Evolutionary conservation across 1,140 invertebrate genomes (phyloP).

Genomic region (Zaprionus africanus): DNA sequence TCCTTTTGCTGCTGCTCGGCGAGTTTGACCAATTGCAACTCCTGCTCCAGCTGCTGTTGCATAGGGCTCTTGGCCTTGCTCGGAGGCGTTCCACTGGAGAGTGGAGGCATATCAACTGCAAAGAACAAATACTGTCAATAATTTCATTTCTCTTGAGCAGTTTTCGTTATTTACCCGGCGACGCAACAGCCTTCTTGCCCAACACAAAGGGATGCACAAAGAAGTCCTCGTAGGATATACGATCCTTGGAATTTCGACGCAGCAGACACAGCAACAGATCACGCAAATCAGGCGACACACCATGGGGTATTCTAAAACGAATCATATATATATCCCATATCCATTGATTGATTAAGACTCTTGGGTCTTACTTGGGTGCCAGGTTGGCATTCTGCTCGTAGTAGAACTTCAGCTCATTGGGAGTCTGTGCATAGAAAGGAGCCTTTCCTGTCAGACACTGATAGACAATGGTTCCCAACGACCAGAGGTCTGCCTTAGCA

Average conservation of each 20-base stretch:
- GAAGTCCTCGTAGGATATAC: conserved; percentile 98
- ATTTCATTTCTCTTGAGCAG: conserved; percentile 13
- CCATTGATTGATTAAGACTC: neutral
- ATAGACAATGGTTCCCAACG: conserved; percentile 99
- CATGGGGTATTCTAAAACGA: conserved; percentile 92
- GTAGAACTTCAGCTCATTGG: conserved; percentile 98
- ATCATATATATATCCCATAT: neutral
- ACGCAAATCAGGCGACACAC: conserved; percentile 94
- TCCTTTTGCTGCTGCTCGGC: conserved; percentile 71
- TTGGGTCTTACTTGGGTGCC: conserved; percentile 92
- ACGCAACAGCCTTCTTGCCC: conserved; percentile 86
- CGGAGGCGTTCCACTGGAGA: conserved; percentile 70
- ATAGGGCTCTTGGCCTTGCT: conserved; percentile 78
- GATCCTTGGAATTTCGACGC: conserved; percentile 96
- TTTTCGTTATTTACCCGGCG: conserved; percentile 64
- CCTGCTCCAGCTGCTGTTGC: conserved; percentile 77
- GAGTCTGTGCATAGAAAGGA: conserved; percentile 98
- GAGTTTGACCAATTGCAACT: conserved; percentile 67
- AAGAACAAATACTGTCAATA: conserved; percentile 29
- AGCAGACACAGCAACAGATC: conserved; percentile 95
- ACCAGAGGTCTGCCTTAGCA: conserved; percentile 99
- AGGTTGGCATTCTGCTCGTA: conserved; percentile 99
- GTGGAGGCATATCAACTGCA: conserved; percentile 75
- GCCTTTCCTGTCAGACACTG: conserved; percentile 99
- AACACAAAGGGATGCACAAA: conserved; percentile 96